Base-by-base conservation (phyloP, 2,113 vertebrate species). In the Mola mola region DNA sequence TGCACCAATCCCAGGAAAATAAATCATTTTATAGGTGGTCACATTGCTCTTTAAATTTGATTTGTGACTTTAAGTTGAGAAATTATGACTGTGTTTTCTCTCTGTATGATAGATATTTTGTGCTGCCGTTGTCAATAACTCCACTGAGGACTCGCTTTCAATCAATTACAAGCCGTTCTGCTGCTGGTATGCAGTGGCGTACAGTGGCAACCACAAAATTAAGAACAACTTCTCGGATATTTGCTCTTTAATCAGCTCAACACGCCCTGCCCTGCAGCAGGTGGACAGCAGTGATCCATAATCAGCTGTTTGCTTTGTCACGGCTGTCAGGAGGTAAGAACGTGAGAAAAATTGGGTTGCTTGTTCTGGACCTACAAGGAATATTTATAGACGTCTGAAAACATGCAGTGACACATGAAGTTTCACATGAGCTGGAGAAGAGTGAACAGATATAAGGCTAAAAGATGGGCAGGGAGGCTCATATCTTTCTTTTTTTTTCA, bases 251-350 rank as follows among this genome's bases (percentile, higher is more conserved):
- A 65, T 69, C 59, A 48, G 48, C 73, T 42, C 52, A 31, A 15
- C 34, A 11, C 25, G n/a, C n/a, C n/a, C n/a, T n/a, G 21, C 8
- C 25, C 49, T 21, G 53, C 56, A 28, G 60, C 60, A 49, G 68
- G 36, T 68, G 44, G 50, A 62, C 25, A 9, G 50, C 24, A 15
- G 49, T 52, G 66, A 84, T 76, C 73, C 72, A 83, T 58, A 81
- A 34, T 55, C 70, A 28, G 43, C 64, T 72, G 65, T 77, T 77
- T 76, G 68, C 74, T 44, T 40, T 67, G 70, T 78, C 66, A 65
- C 43, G 20, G 64, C 60, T 70, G 78, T 76, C 66, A 58, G 47
- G 36, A 33, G 44, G 24, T 33, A 38, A 3, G 22, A 22, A 71
- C 72, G 72, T 72, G 74, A 71, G 56, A 1, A 20, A 60, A 61